Percentiles rank a stretch among this genome's conserved stretches.
These are phyloP conservation scores for Epizoanthus illoricatus DNA, from an alignment of 92 coral and sea anemone genomes.

Conservation along the genomic window DNA sequence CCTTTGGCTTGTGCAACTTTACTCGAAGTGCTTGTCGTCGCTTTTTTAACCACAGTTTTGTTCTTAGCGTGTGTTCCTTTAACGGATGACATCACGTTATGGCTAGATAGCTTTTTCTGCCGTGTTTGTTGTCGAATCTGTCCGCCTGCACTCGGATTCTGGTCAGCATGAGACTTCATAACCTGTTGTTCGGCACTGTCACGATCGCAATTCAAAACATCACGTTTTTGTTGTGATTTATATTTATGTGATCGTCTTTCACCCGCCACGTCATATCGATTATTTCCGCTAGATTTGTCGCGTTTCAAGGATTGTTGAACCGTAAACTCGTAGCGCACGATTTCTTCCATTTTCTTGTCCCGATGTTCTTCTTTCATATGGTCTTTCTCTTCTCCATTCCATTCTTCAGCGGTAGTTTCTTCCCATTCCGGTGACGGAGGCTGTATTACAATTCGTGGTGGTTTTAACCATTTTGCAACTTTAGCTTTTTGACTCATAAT, in stretches of 20 bases:
- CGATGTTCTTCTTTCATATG: background rate
- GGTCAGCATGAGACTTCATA: background rate
- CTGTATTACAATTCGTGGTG: conserved; percentile 16
- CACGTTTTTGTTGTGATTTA: background rate
- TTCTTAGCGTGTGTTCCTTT: background rate
- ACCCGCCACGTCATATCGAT: background rate
- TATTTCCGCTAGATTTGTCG: conserved; percentile 26
- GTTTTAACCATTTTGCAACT: background rate
- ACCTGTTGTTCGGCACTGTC: background rate
- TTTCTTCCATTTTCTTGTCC: background rate
- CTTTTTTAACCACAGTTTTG: conserved; percentile 4
- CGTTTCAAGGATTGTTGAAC: background rate
- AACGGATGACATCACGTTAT: background rate
- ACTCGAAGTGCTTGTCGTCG: background rate
- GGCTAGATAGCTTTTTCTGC: background rate
- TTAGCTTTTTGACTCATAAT: background rate
- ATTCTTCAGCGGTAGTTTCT: background rate
- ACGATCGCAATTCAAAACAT: conserved; percentile 19
- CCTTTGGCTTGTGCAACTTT: background rate
- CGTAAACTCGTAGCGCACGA: conserved; percentile 17
- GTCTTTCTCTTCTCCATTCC: background rate
- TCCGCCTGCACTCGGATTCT: background rate
- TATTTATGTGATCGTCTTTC: conserved; percentile 25
- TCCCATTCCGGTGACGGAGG: conserved; percentile 25
- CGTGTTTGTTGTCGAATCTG: background rate